phyloP scores from a whole-genome alignment of 2,888 invertebrate genomes.

The Phortica magna region DNA sequence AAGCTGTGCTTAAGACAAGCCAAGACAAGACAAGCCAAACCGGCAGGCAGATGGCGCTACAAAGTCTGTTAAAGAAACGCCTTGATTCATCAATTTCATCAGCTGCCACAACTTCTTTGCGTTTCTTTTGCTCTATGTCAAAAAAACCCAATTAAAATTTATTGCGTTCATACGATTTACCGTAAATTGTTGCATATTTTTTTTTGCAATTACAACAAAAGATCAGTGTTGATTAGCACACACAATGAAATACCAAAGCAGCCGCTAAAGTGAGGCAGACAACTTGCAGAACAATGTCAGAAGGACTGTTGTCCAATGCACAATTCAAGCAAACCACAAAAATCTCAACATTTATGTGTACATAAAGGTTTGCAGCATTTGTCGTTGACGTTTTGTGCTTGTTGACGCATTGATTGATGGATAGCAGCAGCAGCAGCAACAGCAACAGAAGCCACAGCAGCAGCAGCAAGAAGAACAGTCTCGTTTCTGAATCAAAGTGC shows the following conservation, averaged over 20 bases:
- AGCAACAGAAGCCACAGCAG: conserved; percentile 21
- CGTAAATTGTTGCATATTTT: conserved; percentile 13
- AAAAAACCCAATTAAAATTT: conserved; percentile 33
- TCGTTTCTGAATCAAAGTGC: not conserved
- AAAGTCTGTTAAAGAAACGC: conserved; percentile 19
- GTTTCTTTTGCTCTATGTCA: not conserved
- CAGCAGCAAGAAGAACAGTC: conserved; percentile 31
- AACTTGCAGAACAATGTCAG: not conserved
- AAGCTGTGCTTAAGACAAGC: not conserved
- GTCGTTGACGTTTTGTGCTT: conserved; percentile 57
- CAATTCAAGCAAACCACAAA: conserved; percentile 26
- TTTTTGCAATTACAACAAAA: not conserved
- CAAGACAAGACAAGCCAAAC: not conserved
- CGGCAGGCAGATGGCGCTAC: conserved; percentile 19
- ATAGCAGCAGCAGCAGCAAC: conserved; percentile 43
- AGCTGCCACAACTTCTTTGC: not conserved
- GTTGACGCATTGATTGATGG: conserved; percentile 63
- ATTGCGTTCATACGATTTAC: conserved; percentile 31
- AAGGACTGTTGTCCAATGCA: not conserved
- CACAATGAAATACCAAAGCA: not conserved
- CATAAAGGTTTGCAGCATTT: conserved; percentile 57
- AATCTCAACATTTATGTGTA: conserved; percentile 17
- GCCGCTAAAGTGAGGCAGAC: not conserved
- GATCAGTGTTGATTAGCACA: conserved; percentile 29
- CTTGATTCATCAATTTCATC: not conserved